Evolutionary conservation across 30 jellyfish, hydroid and myxozoan species (phyloP), one percentile per base, ranked within the genome.

Genomic region (Morbakka virulenta): DNA sequence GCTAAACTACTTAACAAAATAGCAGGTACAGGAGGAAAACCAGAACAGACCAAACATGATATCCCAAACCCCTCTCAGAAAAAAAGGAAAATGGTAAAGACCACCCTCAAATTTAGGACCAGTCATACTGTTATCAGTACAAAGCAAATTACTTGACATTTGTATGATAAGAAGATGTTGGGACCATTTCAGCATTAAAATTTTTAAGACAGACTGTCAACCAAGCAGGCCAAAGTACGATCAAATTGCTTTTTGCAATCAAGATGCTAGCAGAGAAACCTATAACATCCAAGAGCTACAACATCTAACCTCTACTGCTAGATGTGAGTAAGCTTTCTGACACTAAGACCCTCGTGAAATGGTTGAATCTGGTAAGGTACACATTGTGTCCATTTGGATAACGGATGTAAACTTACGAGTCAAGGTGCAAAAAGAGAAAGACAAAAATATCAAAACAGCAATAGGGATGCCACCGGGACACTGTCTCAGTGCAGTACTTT

Each of bases 271-370:
- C n/a, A 9, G 61, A 47, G n/a, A n/a, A n/a, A n/a, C n/a, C 61
- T 47, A 47, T 47, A 9, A 9, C 61, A 47, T 47, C 61, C 12
- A 9, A 12, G n/a, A 47, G n/a, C n/a, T 47, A 47, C 61, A 47
- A n/a, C 12, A 47, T 47, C 12, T n/a, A 47, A 61, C n/a, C n/a
- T n/a, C n/a, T n/a, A n/a, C n/a, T n/a, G n/a, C n/a, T n/a, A n/a
- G n/a, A n/a, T n/a, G n/a, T 61, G 72, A 61, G 72, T 23, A 61
- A 61, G 23, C 35, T 32, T 61, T 61, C 23, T 61, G 72, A 61
- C 31, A 61, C 41, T n/a, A 61, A 12, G 72, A 61, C 12, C 29
- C 24, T 17, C 14, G 17, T 13, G 12, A 20, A 0, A 23, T 25
- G 17, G 12, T 61, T 0, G 20, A 14, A 61, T 12, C 0, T 61